Evolutionary conservation across 2,888 invertebrate species (phyloP).

Genomic region (Ophion ventricosus): DNA sequence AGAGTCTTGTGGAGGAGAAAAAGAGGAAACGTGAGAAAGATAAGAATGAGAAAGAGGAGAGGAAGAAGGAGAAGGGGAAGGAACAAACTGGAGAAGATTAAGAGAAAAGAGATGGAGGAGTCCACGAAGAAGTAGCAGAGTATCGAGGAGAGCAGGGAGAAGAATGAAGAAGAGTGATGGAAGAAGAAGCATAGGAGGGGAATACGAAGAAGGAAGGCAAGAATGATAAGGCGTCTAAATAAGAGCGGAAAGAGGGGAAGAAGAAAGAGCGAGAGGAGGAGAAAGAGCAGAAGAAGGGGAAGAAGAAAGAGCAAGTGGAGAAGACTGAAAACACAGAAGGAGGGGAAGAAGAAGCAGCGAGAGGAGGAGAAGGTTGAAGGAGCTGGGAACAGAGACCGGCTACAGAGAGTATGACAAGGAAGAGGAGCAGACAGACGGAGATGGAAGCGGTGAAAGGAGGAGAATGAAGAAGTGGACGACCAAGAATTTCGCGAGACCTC

Average conservation of each 20-base stretch:
- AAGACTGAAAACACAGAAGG: neutral
- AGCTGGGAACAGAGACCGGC: neutral
- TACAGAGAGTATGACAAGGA: neutral
- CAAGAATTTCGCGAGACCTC: slow-evolving; percentile 64
- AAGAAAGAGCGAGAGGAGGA: neutral
- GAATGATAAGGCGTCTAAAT: too few relatives aligned
- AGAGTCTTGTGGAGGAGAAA: neutral
- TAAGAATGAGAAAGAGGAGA: slow-evolving; percentile 29
- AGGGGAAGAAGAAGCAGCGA: neutral
- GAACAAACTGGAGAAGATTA: neutral
- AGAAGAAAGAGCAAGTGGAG: neutral
- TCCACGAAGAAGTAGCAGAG: neutral
- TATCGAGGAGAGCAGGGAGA: slow-evolving; percentile 36
- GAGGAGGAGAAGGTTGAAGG: neutral
- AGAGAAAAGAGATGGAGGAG: neutral
- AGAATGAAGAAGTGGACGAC: slow-evolving; percentile 37
- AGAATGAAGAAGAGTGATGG: slow-evolving; percentile 4
- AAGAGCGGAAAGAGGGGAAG: too few relatives aligned
- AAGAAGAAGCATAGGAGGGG: neutral
- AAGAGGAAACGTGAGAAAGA: slow-evolving; percentile 23
- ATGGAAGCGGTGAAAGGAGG: neutral
- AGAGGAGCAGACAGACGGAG: neutral
- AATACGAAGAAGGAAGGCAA: too few relatives aligned
- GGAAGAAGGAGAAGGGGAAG: slow-evolving; percentile 26
- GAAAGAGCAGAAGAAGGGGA: neutral